Evolutionary conservation across 1,140 invertebrate genomes (phyloP).

Genomic region (Brachionus koreanus): DNA sequence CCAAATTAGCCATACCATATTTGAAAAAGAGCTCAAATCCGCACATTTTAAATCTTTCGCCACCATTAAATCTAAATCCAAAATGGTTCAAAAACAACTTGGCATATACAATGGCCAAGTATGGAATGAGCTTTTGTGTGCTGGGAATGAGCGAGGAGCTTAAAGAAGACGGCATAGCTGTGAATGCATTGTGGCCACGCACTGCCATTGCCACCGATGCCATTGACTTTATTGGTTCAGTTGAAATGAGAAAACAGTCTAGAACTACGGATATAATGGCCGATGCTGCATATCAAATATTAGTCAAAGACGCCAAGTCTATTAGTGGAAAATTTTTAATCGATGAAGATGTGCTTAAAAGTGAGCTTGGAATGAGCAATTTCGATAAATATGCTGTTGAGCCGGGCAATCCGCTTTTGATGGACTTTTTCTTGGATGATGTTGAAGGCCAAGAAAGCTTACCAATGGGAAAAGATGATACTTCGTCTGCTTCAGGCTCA

Average conservation of each 20-base stretch:
- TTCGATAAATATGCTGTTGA: constrained; percentile 70
- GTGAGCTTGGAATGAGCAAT: constrained; percentile 73
- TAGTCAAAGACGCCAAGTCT: constrained; percentile 71
- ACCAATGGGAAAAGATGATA: background rate
- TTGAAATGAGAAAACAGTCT: constrained; percentile 63
- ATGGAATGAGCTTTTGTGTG: constrained; percentile 98
- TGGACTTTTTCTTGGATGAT: constrained; percentile 85
- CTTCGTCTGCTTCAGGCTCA: constrained; percentile 45
- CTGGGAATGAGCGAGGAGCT: constrained; percentile 93
- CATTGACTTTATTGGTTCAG: constrained; percentile 84
- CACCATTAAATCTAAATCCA: constrained; percentile 82
- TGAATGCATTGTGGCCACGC: constrained; percentile 94
- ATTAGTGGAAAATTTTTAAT: constrained; percentile 86
- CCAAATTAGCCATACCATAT: constrained; percentile 84
- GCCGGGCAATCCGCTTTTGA: constrained; percentile 60
- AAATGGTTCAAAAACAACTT: constrained; percentile 88
- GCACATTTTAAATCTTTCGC: constrained; percentile 92
- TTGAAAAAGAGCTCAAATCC: constrained; percentile 74
- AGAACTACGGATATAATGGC: constrained; percentile 88
- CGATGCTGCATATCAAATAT: constrained; percentile 84
- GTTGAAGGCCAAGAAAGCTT: background rate
- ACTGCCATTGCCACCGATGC: constrained; percentile 93
- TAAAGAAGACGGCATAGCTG: constrained; percentile 73
- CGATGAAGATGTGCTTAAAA: constrained; percentile 81
- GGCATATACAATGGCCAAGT: constrained; percentile 97